Evolutionary conservation across 1,140 invertebrate genomes (phyloP), one percentile per base, ranked within the genome.

Genomic region (Liolophura sinensis): DNA sequence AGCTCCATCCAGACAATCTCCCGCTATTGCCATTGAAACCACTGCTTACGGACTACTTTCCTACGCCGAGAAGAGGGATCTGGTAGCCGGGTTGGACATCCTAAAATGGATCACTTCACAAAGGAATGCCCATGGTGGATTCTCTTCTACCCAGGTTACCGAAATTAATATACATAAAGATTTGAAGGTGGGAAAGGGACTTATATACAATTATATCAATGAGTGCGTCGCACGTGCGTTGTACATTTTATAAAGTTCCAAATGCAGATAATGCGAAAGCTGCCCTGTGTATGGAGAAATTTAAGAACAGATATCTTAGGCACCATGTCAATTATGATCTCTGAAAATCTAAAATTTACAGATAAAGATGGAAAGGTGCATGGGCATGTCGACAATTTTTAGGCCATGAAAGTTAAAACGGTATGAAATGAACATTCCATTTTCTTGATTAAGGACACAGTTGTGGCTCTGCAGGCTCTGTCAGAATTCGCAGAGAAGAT

Each of bases 21-120:
- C 90, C 60, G 90, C 91, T 14, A 87, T 92, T 9, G 92, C 95
- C 71, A 89, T 95, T 46, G 91, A 94, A 80, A 93, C 93, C 82
- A 92, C 94, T 0, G 89, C 93, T 0, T 97, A 96, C 84, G 93
- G 89, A 0, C 84, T 93, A 25, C 79, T 93, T 46, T 87, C 90
- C 5, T 91, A 18, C 87, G 71, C 78, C 40, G 71, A 64, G 0
- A 68, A 70, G 22, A 68, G 71, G 27, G 65, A 75, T 54, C 69
- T 84, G 73, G 57, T 62, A 0, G 58, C 60, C 1, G 90, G 91
- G 0, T 80, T 95, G 11, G 91, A 94, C 0, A 88, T 96, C 20
- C 89, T 95, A 73, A 90, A 91, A 51, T 97, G 93, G 92, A 83
- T 98, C 0, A 88, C 95, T 40, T 87, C 88, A 60, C 91, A 94